phyloP scores from a whole-genome alignment of 2,888 invertebrate species.

The Hetaerina titia region DNA sequence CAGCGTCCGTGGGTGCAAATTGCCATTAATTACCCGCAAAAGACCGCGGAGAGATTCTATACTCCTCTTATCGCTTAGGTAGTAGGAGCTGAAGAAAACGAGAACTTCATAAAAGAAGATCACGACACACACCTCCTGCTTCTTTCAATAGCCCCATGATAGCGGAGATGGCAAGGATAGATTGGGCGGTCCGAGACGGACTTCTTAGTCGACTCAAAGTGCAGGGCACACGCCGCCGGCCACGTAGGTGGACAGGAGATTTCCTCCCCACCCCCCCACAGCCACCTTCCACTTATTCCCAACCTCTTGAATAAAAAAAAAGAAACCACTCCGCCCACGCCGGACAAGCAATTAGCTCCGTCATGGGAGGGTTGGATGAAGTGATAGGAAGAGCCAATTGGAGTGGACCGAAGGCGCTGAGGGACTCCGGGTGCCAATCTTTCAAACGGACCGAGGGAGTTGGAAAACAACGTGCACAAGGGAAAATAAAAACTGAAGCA shows the following conservation, averaged over 20 bases:
- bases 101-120: background rate
- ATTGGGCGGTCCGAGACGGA: conserved; percentile 1
- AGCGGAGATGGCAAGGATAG: conserved; percentile 3
- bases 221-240: conserved; percentile 16
- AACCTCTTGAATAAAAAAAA: background rate
- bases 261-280: background rate
- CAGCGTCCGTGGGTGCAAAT: background rate
- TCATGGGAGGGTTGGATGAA: background rate
- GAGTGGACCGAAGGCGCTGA: background rate
- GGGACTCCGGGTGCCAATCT: background rate
- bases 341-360: conserved; percentile 41
- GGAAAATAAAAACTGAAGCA: background rate
- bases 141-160: background rate
- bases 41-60: background rate
- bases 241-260: conserved; percentile 10
- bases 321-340: conserved; percentile 15
- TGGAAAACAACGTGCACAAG: background rate
- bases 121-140: background rate
- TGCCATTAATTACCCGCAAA: conserved; percentile 29
- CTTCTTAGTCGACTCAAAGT: conserved; percentile 6
- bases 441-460: background rate
- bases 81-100: background rate
- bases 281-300: background rate
- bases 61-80: background rate
- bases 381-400: conserved; percentile 30